These are phyloP conservation scores for Peromyscus nudipes DNA, from an alignment of 2,797 vertebrate genomes.

Conservation along the genomic window DNA sequence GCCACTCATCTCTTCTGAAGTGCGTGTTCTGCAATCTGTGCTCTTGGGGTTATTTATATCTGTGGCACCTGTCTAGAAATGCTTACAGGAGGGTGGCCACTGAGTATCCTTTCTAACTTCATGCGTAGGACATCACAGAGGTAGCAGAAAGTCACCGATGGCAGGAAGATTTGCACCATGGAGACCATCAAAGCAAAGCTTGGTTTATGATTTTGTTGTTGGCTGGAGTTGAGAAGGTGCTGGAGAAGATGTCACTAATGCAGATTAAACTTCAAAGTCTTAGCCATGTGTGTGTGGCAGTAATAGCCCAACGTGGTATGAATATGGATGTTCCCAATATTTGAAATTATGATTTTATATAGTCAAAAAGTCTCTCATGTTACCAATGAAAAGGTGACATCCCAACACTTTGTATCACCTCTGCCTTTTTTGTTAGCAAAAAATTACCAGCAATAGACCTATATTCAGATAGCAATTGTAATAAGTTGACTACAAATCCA, in stretches of 20 bases:
- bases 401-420: neutral
- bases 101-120: neutral
- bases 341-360: conserved; percentile 4
- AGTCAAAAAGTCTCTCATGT: neutral
- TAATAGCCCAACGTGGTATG: neutral
- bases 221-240: neutral
- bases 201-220: neutral
- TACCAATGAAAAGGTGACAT: conserved; percentile 6
- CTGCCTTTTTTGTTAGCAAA: neutral
- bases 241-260: neutral
- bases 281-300: neutral
- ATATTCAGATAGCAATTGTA: neutral
- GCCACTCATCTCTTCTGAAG: neutral
- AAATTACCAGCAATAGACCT: neutral
- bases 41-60: neutral
- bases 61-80: neutral
- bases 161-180: neutral
- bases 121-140: neutral
- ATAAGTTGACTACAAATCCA: neutral
- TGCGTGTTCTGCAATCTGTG: neutral
- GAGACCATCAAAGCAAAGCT: neutral
- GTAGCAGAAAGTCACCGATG: neutral
- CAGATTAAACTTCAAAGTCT: neutral
- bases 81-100: too few relatives aligned
- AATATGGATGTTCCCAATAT: neutral